Base-by-base conservation (phyloP, 2,797 vertebrate species). In the Toxotes lorentzi region DNA sequence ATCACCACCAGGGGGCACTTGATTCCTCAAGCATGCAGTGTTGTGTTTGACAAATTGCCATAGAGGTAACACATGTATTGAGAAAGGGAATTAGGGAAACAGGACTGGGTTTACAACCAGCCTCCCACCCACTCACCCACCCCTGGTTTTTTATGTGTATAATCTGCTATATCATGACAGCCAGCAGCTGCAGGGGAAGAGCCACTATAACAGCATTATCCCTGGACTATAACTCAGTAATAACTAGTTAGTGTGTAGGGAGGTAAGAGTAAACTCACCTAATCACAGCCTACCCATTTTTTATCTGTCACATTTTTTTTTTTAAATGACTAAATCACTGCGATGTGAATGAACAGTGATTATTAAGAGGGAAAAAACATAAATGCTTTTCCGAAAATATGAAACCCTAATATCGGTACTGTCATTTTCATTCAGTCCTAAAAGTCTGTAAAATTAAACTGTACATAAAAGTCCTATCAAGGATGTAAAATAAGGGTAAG, bases 1-100 rank as follows among this genome's bases (percentile, higher is more conserved):
- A 90, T 92, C 87, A 90, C 95, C 95, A 95, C 95, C 94, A 95
- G 94, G 93, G 94, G 95, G 95, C 94, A 93, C 91, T 91, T 93
- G 88, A 90, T 94, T 92, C 88, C 88, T 92, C 92, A 91, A 92
- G 92, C 93, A 87, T 86, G 86, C 82, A 89, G 86, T 89, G 88
- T 82, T 90, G 82, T 93, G 89, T 92, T 92, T 92, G 92, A 93
- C 91, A 94, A 92, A 93, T 94, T 92, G 87, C 88, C 65, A 79
- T 74, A 63, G 89, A 92, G 81, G 86, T 90, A 90, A 91, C 80
- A 88, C 86, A 57, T 91, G 92, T 91, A 90, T 84, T 82, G 85
- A 82, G 76, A 76, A 64, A 81, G 83, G 88, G 85, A 89, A 94
- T 90, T 83, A 88, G 81, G 69, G 83, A 86, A 86, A 77, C 21